Base-by-base conservation (phyloP, 2,888 invertebrate species). In the Sesia apiformis region DNA sequence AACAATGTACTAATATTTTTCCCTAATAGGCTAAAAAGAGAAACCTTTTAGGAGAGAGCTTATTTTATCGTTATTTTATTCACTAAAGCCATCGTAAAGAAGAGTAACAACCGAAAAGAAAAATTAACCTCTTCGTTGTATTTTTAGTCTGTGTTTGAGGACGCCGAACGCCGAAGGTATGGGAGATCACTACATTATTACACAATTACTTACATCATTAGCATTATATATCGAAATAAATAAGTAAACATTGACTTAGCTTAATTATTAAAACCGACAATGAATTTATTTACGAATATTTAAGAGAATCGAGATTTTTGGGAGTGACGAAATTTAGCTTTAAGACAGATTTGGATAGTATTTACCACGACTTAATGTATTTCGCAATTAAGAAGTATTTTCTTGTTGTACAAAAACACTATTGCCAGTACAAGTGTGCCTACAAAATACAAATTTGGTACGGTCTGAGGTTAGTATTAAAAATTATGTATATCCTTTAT, bases 231-330 rank as follows among this genome's bases (percentile, higher is more conserved):
- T 81, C 73, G 80, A 86, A 86, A 85, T 84, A 87, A 83, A 87
- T 85, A 86, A 84, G 81, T 87, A 86, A 89, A 89, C 87, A 85
- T 83, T 86, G 86, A 89, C 86, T 87, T 89, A 89, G 84, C 87
- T 84, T 86, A 86, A 81, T 76, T 82, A 83, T 83, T 82, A 83
- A 78, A 87, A 84, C 77, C 76, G 81, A 85, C 75, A 81, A 74
- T 76, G 72, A 77, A 78, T 79, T 58, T 55, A 58, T 55, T 46
- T 75, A 78, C 66, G 64, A 76, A 79, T 75, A 72, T 56, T 53
- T 67, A 69, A 72, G 72, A 73, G 64, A 75, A 74, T 74, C 62
- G 65, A 74, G 63, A 63, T 67, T 66, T 39, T 70, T 61, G 67
- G 67, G 62, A 61, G 62, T 60, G 55, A 67, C 58, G 62, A 66